These are phyloP conservation scores for Monopterus albus DNA, from an alignment of 2,113 vertebrate species.

Conservation along the genomic window DNA sequence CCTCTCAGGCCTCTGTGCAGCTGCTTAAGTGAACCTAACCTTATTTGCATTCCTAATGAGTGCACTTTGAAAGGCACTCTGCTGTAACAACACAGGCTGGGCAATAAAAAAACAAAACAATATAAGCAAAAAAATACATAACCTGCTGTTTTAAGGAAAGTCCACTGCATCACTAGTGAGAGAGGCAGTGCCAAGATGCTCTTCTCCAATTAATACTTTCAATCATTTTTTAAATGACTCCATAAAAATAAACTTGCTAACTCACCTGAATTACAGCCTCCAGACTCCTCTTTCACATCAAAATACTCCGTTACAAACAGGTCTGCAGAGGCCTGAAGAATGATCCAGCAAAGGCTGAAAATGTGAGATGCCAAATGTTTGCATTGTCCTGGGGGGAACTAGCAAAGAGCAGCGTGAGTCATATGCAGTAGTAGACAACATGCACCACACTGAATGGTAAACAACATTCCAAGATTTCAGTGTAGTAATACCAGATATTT, in stretches of 20 bases:
- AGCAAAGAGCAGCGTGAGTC: conserved; percentile 32
- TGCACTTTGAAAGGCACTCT: conserved; percentile 50
- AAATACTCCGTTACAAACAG: conserved; percentile 6
- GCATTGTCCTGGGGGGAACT: conserved; percentile 20
- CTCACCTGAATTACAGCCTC: conserved; percentile 2
- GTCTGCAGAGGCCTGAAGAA: conserved; percentile 4
- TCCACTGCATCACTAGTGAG: conserved; percentile 4
- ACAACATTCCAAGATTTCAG: conserved; percentile 35
- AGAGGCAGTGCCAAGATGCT: not conserved
- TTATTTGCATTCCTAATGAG: conserved; percentile 71
- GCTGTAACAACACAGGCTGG: conserved; percentile 37
- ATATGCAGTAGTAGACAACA: conserved; percentile 23
- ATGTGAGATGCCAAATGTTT: conserved; percentile 35
- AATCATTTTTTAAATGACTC: not conserved
- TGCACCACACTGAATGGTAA: conserved; percentile 22
- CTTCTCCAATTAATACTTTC: conserved; percentile 16
- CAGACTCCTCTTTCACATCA: conserved; percentile 8
- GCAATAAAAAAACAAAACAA: conserved; percentile 27
- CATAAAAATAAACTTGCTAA: not conserved
- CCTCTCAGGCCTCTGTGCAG: conserved; percentile 25
- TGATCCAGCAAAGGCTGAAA: conserved; percentile 1
- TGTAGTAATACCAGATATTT: conserved; percentile 2
- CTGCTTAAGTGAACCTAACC: conserved; percentile 45
- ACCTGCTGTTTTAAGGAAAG: conserved; percentile 2
- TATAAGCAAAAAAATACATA: conserved; percentile 31